Evolutionary conservation across 2,113 vertebrate genomes (phyloP).

Genomic region (Macroglossus sobrinus): DNA sequence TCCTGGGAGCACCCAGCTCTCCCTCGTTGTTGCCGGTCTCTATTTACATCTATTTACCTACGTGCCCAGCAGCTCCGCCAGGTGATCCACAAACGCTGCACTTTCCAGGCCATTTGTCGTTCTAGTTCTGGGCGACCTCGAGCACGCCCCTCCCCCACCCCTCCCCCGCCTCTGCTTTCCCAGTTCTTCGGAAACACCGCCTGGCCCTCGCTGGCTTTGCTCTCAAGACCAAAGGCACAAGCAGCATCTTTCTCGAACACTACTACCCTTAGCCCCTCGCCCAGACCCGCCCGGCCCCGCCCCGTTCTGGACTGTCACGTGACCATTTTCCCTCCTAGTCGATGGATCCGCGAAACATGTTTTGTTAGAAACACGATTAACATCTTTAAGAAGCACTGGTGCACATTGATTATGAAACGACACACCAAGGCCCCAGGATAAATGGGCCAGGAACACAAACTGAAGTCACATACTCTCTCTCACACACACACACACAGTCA

Average conservation of each 20-base stretch:
- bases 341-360: background rate
- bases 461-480: too few species aligned
- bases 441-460: background rate
- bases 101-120: background rate
- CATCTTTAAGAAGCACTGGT: background rate
- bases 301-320: fast-evolving
- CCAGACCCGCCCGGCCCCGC: background rate
- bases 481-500: fast-evolving
- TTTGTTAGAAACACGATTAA: background rate
- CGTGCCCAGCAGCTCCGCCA: background rate
- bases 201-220: background rate
- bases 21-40: fast-evolving
- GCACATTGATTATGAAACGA: background rate
- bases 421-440: background rate
- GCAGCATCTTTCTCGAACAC: background rate
- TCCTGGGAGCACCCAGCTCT: too few species aligned
- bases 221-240: background rate
- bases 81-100: background rate
- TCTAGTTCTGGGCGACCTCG: background rate
- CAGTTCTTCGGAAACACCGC: background rate
- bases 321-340: background rate
- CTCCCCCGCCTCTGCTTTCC: background rate
- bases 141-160: background rate
- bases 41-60: too few species aligned
- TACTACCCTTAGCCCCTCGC: background rate